phyloP scores from a whole-genome alignment of 2,113 vertebrate genomes.

The Fregetta grallaria region DNA sequence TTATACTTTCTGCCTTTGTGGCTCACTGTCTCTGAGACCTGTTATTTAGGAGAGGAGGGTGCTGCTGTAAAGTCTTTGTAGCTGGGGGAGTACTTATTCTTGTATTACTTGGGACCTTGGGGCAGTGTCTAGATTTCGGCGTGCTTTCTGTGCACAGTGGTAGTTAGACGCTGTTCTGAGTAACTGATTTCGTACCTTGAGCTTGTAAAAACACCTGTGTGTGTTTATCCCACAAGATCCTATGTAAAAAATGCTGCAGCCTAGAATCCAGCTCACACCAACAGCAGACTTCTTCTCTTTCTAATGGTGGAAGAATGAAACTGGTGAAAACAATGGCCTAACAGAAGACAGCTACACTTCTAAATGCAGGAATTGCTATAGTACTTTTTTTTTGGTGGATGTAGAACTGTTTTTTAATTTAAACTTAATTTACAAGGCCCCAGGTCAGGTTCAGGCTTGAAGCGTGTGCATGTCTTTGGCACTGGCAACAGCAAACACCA shows the following conservation, averaged over 20 bases:
- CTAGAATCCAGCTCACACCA: fast-evolving
- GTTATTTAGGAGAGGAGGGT: background rate
- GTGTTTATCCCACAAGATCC: background rate
- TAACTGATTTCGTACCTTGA: background rate
- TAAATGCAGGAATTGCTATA: background rate
- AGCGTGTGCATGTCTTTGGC: background rate
- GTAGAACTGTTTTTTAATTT: background rate
- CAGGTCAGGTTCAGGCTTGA: background rate
- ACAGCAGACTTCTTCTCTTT: background rate
- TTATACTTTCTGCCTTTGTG: background rate
- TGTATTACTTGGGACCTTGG: background rate
- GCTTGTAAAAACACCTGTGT: background rate
- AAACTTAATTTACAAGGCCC: background rate
- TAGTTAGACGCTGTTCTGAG: background rate
- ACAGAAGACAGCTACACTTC: background rate
- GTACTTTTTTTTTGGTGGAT: background rate
- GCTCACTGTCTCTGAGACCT: background rate
- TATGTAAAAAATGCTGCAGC: background rate
- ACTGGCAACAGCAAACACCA: background rate
- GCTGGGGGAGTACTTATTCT: background rate
- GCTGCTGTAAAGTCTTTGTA: background rate
- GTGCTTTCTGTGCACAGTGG: background rate
- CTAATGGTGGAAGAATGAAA: background rate
- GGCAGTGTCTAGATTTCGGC: background rate
- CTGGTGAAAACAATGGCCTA: background rate